Evolutionary conservation across 2,113 vertebrate species (phyloP).

Genomic region (Nothocercus julius): DNA sequence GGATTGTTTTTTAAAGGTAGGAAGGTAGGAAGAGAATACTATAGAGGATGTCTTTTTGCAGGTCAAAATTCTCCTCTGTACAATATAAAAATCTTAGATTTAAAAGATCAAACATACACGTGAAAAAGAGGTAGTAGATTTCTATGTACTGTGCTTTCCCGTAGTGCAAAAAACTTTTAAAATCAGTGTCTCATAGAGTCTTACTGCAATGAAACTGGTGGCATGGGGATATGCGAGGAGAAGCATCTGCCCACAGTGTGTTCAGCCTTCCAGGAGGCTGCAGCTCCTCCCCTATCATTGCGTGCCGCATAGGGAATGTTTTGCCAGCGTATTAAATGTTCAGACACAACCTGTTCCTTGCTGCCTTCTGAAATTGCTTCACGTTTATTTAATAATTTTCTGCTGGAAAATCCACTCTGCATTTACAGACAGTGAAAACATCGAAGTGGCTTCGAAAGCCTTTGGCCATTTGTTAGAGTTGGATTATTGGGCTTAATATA

Average conservation of each 20-base stretch:
- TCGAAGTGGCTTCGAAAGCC: background rate
- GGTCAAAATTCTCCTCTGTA: background rate
- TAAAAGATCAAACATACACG: background rate
- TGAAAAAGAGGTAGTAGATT: background rate
- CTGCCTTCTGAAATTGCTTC: slow-evolving; percentile 18
- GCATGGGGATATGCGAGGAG: background rate
- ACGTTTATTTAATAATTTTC: slow-evolving; percentile 34
- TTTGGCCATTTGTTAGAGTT: background rate
- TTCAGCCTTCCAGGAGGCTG: background rate
- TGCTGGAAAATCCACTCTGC: background rate
- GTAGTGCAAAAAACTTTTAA: background rate
- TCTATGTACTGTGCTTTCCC: background rate
- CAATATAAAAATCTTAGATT: background rate
- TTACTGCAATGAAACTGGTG: background rate
- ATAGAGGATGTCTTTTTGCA: background rate
- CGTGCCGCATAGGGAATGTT: background rate
- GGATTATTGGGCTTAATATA: background rate
- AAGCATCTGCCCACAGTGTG: background rate
- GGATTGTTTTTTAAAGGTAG: background rate
- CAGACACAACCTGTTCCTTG: slow-evolving; percentile 39
- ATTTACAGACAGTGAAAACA: background rate
- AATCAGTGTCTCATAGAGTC: background rate
- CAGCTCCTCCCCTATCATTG: fast-evolving
- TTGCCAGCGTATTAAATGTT: slow-evolving; percentile 5
- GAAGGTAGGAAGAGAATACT: background rate